These are phyloP conservation scores for Poeciliopsis occidentalis DNA, from an alignment of 2,113 vertebrate genomes.

Conservation along the genomic window DNA sequence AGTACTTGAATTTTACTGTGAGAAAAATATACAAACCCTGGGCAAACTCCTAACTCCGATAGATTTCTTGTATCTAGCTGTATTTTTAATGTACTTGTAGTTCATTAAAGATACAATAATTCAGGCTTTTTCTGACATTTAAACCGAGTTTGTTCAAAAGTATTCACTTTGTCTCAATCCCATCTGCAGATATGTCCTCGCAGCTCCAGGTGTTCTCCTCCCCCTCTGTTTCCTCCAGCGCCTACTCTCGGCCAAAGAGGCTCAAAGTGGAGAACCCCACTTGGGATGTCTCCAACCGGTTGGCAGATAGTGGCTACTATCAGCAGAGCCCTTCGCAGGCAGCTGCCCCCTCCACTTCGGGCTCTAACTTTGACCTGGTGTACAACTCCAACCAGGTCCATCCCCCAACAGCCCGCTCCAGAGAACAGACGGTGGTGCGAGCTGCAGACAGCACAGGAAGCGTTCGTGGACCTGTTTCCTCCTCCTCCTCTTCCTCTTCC, in stretches of 20 bases:
- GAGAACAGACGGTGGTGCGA: constrained; percentile 93
- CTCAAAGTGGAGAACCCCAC: constrained; percentile 93
- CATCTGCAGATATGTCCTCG: constrained; percentile 91
- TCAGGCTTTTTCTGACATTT: too few species aligned
- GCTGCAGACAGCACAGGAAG: constrained; percentile 94
- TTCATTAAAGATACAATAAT: too few species aligned
- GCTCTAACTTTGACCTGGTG: constrained; percentile 85
- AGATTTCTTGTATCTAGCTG: too few species aligned
- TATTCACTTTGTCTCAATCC: not conserved
- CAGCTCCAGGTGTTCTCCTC: constrained; percentile 97
- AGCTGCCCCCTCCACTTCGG: constrained; percentile 74
- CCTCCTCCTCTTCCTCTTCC: constrained; percentile 74
- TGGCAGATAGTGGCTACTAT: constrained; percentile 87
- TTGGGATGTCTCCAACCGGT: constrained; percentile 92
- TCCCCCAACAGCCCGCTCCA: constrained; percentile 81
- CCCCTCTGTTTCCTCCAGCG: constrained; percentile 96
- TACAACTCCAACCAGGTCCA: constrained; percentile 86
- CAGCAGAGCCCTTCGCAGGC: constrained; percentile 86
- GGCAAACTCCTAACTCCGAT: too few species aligned
- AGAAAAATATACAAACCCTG: too few species aligned
- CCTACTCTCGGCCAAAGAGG: constrained; percentile 96
- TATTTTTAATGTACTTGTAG: too few species aligned
- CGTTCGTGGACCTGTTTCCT: constrained; percentile 78
- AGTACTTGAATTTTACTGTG: too few species aligned
- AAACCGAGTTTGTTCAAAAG: not conserved